Conservation (phyloP, 2,113 vertebrate genomes). For the Pygoscelis antarcticus region DNA sequence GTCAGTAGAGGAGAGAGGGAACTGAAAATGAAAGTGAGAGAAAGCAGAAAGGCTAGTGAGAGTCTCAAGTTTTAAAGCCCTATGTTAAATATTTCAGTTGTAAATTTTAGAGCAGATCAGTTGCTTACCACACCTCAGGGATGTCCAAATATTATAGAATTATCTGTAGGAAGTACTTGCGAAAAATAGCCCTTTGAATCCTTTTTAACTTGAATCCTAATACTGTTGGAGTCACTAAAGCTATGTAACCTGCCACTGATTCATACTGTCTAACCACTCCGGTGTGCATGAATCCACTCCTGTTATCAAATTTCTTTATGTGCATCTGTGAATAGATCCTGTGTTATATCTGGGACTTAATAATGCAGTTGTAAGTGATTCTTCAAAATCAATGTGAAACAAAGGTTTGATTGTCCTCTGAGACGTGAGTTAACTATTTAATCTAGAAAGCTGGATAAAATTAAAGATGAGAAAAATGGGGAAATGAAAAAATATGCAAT, state of each 20-base stretch:
- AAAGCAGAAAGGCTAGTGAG: background rate
- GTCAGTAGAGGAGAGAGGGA: background rate
- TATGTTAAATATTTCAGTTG: background rate
- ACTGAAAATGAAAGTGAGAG: background rate
- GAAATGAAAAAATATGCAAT: background rate
- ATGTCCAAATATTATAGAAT: background rate
- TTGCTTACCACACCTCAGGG: background rate
- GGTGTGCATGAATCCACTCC: background rate
- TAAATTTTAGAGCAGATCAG: background rate
- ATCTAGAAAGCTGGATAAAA: background rate
- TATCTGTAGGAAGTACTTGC: background rate
- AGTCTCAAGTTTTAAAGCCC: background rate
- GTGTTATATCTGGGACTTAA: background rate
- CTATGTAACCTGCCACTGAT: background rate
- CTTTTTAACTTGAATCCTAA: background rate
- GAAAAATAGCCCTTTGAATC: background rate
- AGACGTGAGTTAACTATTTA: background rate
- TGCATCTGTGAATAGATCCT: background rate
- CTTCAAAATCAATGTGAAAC: background rate
- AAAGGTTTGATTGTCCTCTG: background rate
- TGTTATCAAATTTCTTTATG: background rate
- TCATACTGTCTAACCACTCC: background rate
- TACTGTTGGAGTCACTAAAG: background rate
- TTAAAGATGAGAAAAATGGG: background rate
- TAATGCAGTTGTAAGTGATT: background rate